These are phyloP conservation scores for Brotogeris chrysoptera DNA, from an alignment of 2,797 vertebrate species.

Conservation along the genomic window DNA sequence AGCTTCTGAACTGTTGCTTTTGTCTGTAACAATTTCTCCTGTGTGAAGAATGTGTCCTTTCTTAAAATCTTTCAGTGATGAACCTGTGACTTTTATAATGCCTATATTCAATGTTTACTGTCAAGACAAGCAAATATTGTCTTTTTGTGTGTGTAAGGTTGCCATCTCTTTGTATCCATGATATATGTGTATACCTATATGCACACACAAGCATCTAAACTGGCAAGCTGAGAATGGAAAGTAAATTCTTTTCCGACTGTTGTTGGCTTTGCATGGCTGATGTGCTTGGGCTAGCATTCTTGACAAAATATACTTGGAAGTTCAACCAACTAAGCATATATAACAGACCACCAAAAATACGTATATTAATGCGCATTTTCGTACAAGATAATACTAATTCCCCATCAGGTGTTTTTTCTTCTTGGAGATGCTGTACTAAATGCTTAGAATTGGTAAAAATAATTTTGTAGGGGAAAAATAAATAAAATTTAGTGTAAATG, in stretches of 20 bases:
- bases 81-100: background rate
- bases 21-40: background rate
- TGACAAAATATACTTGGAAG: background rate
- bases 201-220: background rate
- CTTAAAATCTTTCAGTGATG: background rate
- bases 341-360: background rate
- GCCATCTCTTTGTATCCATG: background rate
- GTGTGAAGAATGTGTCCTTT: background rate
- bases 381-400: background rate
- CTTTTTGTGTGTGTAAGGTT: background rate
- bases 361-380: fast-evolving
- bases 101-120: background rate
- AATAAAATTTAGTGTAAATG: background rate
- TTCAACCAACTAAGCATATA: background rate
- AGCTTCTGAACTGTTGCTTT: background rate
- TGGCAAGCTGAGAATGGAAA: background rate
- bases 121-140: background rate
- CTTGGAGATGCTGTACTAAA: background rate
- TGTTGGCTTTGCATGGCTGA: background rate
- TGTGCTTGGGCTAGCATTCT: background rate
- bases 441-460: background rate
- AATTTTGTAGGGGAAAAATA: background rate
- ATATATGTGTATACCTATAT: fast-evolving
- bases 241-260: background rate
- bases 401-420: background rate